These are phyloP conservation scores for Dryobotodes eremita DNA, from an alignment of 2,888 invertebrate genomes.

Conservation along the genomic window DNA sequence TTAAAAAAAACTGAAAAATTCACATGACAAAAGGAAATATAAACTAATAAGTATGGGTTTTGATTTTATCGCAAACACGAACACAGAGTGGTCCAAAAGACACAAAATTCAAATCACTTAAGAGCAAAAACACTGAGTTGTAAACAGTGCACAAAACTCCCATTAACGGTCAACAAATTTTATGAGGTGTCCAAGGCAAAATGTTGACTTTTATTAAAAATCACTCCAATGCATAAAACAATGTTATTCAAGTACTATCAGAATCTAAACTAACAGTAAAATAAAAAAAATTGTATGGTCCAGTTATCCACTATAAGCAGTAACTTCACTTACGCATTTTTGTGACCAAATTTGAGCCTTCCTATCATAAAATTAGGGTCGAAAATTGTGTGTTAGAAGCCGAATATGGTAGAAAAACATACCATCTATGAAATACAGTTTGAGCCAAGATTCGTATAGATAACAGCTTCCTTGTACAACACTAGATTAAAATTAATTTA, in stretches of 20 bases:
- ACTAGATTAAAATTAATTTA: constrained; percentile 60
- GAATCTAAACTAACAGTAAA: constrained; percentile 59
- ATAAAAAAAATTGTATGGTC: constrained; percentile 61
- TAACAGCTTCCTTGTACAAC: constrained; percentile 56
- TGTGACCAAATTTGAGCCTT: constrained; percentile 49
- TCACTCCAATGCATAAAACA: constrained; percentile 21
- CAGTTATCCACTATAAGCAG: constrained; percentile 56
- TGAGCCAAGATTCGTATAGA: constrained; percentile 54
- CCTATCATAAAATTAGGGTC: constrained; percentile 33
- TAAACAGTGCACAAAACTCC: background rate
- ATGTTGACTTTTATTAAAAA: constrained; percentile 16
- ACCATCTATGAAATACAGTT: constrained; percentile 59
- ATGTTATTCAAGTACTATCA: constrained; percentile 23
- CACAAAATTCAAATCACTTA: background rate
- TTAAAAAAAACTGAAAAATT: constrained; percentile 20
- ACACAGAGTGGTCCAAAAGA: background rate
- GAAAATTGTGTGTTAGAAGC: constrained; percentile 41
- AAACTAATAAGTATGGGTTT: background rate
- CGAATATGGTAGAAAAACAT: constrained; percentile 53
- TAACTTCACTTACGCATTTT: constrained; percentile 36
- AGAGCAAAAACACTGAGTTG: constrained; percentile 1
- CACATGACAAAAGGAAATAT: background rate
- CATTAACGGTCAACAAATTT: background rate
- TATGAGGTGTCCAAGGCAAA: background rate
- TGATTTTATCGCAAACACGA: background rate